Percentiles rank a stretch among this genome's conserved stretches.
These are phyloP conservation scores for Lepidocolaptes lacrymiger DNA, from an alignment of 2,797 vertebrate genomes.

Conservation along the genomic window DNA sequence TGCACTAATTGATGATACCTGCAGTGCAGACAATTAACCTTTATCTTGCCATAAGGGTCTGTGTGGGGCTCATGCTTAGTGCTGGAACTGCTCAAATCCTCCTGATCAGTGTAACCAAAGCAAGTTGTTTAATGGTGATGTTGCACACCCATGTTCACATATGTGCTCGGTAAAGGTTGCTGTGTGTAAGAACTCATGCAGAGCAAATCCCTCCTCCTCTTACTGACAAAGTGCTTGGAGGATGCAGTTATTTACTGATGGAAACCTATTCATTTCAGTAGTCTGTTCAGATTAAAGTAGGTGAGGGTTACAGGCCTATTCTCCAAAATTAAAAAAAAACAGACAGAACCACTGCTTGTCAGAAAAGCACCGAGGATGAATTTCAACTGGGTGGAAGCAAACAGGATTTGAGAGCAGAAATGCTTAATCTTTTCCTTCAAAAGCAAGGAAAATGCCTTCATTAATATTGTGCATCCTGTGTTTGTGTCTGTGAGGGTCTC, in stretches of 20 bases:
- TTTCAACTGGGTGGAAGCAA: background rate
- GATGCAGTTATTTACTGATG: background rate
- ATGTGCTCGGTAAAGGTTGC: background rate
- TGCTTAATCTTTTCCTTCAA: background rate
- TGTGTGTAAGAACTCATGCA: background rate
- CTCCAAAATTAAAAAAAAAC: background rate
- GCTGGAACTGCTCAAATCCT: background rate
- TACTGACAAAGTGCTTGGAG: background rate
- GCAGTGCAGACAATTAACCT: background rate
- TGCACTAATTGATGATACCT: background rate
- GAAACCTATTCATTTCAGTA: background rate
- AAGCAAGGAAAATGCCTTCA: background rate
- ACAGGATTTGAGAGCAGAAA: background rate
- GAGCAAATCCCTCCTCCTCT: background rate
- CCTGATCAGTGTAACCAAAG: background rate
- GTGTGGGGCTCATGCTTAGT: background rate
- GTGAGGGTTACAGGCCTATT: background rate
- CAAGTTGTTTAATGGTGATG: background rate
- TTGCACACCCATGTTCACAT: background rate
- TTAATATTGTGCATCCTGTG: background rate
- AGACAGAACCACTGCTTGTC: background rate
- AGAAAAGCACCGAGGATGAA: background rate
- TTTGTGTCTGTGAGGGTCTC: background rate
- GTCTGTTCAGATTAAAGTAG: background rate
- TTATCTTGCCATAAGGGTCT: background rate